Percentiles rank a stretch among this genome's conserved stretches.
Evolutionary conservation across 2,888 invertebrate species (phyloP).

Genomic region (Chymomyza caudatula): DNA sequence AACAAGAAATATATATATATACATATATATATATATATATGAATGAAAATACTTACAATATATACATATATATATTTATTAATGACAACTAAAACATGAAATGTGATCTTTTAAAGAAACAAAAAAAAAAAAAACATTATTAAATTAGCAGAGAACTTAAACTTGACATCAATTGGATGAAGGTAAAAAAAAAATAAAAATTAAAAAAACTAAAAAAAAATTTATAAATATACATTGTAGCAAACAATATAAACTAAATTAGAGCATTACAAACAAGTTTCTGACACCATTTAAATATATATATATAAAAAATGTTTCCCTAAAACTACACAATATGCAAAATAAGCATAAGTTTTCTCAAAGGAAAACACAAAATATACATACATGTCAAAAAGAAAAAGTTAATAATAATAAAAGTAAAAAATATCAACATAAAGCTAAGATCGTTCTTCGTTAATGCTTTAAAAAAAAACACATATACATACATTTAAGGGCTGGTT

Average conservation of each 20-base stretch:
- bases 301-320: neutral
- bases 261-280: neutral
- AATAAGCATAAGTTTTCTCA: slow-evolving; percentile 14
- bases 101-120: slow-evolving; percentile 77
- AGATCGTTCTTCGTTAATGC: slow-evolving; percentile 44
- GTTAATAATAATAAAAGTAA: slow-evolving; percentile 30
- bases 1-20: slow-evolving; percentile 34
- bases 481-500: slow-evolving; percentile 77
- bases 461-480: slow-evolving; percentile 55
- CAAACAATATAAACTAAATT: slow-evolving; percentile 13
- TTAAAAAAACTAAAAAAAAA: slow-evolving; percentile 41
- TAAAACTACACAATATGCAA: neutral
- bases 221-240: slow-evolving; percentile 39
- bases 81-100: slow-evolving; percentile 75
- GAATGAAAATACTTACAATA: slow-evolving; percentile 63
- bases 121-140: slow-evolving; percentile 45
- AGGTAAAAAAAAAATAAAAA: slow-evolving; percentile 32
- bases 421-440: slow-evolving; percentile 30
- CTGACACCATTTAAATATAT: neutral
- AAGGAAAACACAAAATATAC: neutral
- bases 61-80: slow-evolving; percentile 60
- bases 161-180: slow-evolving; percentile 16
- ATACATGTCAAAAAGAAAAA: neutral
- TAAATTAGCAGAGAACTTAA: slow-evolving; percentile 9
- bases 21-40: slow-evolving; percentile 52